Evolutionary conservation across 1,140 invertebrate genomes (phyloP).

Genomic region (Palaemon carinicauda): DNA sequence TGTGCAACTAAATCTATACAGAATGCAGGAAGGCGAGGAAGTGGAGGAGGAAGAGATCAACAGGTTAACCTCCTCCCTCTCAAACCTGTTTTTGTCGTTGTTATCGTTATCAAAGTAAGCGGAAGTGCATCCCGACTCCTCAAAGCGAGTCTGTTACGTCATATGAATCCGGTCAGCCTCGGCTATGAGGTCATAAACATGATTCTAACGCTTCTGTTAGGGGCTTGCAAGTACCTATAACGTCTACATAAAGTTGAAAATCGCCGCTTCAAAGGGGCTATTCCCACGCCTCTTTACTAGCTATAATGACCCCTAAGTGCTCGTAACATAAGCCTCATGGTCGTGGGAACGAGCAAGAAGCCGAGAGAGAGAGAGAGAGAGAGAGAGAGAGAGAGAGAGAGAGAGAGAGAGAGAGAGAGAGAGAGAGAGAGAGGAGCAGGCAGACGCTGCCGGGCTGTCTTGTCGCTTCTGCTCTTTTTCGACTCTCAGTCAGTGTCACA

Average conservation of each 20-base stretch:
- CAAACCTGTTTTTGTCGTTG: neutral
- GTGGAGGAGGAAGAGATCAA: neutral
- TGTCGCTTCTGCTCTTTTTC: neutral
- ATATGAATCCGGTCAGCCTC: conserved; percentile 28
- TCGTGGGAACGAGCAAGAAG: neutral
- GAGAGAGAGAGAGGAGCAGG: neutral
- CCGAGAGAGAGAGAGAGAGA: neutral
- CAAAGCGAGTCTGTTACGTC: conserved; percentile 3
- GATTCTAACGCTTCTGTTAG: conserved; percentile 53
- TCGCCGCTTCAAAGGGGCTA: conserved; percentile 47
- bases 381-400: neutral
- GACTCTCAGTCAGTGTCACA: neutral
- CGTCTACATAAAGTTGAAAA: conserved; percentile 55
- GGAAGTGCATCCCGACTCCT: neutral
- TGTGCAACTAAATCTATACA: too few species aligned
- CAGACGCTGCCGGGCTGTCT: neutral
- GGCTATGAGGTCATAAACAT: conserved; percentile 40
- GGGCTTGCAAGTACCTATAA: conserved; percentile 53
- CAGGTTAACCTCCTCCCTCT: conserved; percentile 3
- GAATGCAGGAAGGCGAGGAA: too few species aligned
- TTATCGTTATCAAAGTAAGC: neutral
- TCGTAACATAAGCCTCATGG: conserved; percentile 51
- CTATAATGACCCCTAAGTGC: conserved; percentile 54
- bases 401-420: neutral
- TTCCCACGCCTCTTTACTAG: conserved; percentile 54